phyloP scores from a whole-genome alignment of 2,888 invertebrate genomes.

The Calliphora vomitoria region DNA sequence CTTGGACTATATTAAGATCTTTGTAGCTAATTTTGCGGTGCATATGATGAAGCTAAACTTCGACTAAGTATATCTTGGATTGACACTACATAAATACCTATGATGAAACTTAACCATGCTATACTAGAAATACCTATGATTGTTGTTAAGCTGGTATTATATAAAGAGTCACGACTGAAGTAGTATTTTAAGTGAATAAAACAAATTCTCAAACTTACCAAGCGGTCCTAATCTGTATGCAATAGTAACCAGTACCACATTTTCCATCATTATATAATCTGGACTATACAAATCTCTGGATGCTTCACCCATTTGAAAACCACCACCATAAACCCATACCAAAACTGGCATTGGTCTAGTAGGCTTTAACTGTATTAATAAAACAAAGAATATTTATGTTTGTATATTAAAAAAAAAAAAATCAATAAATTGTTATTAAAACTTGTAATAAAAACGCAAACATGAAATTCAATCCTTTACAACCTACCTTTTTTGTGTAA shows the following conservation, averaged over 20 bases:
- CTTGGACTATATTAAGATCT: no score
- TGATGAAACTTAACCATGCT: no score
- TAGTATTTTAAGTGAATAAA: no score
- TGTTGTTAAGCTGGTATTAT: no score
- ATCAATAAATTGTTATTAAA: not conserved
- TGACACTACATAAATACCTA: no score
- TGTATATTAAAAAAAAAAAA: not conserved
- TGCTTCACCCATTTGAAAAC: conserved; percentile 85
- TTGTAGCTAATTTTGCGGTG: no score
- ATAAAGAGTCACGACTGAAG: no score
- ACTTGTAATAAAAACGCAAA: not conserved
- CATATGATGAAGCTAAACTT: no score
- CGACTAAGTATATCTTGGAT: no score
- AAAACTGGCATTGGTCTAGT: conserved; percentile 83
- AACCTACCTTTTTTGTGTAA: conserved; percentile 82
- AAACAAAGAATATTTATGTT: conserved; percentile 3
- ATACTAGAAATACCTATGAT: no score
- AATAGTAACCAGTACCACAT: conserved; percentile 85
- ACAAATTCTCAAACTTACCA: conserved; percentile 75
- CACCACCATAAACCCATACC: conserved; percentile 86
- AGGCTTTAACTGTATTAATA: conserved; percentile 79
- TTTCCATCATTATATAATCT: conserved; percentile 85
- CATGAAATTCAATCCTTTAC: not conserved
- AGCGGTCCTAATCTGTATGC: conserved; percentile 85
- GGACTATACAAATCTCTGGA: conserved; percentile 84